Evolutionary conservation across 2,888 invertebrate species (phyloP).

Genomic region (Nemurella pictetii): DNA sequence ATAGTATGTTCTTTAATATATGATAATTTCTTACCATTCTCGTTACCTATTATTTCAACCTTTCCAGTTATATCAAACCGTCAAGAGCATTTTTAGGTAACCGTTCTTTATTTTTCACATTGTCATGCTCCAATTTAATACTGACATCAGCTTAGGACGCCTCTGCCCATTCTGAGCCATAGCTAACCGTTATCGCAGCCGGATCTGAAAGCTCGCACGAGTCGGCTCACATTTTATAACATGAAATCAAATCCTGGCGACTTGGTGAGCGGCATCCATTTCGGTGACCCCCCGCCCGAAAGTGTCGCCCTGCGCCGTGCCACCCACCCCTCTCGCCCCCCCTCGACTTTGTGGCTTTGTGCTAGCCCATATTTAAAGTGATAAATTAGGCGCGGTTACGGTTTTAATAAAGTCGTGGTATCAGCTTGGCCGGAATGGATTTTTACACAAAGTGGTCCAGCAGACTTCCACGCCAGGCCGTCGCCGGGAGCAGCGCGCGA

Average conservation of each 20-base stretch:
- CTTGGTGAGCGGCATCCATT: neutral
- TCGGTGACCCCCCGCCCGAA: neutral
- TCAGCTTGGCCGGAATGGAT: neutral
- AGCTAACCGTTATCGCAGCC: neutral
- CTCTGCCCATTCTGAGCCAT: neutral
- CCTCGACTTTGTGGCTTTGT: neutral
- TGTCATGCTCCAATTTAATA: too few relatives aligned
- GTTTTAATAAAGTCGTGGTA: neutral
- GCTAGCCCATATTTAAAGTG: slow-evolving; percentile 10
- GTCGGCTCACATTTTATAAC: neutral
- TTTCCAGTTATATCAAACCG: too few relatives aligned
- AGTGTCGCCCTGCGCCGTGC: neutral
- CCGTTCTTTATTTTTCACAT: too few relatives aligned
- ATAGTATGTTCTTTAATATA: too few relatives aligned
- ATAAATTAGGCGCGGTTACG: slow-evolving; percentile 14
- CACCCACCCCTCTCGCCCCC: neutral
- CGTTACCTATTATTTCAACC: too few relatives aligned
- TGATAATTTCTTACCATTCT: too few relatives aligned
- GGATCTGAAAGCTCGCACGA: neutral
- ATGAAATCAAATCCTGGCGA: neutral
- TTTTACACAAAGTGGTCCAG: neutral
- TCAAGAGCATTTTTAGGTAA: too few relatives aligned
- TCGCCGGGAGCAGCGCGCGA: neutral
- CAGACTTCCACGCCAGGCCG: neutral
- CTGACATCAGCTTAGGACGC: neutral